These are phyloP conservation scores for Notocelia uddmanniana DNA, from an alignment of 2,888 invertebrate species.

Conservation along the genomic window DNA sequence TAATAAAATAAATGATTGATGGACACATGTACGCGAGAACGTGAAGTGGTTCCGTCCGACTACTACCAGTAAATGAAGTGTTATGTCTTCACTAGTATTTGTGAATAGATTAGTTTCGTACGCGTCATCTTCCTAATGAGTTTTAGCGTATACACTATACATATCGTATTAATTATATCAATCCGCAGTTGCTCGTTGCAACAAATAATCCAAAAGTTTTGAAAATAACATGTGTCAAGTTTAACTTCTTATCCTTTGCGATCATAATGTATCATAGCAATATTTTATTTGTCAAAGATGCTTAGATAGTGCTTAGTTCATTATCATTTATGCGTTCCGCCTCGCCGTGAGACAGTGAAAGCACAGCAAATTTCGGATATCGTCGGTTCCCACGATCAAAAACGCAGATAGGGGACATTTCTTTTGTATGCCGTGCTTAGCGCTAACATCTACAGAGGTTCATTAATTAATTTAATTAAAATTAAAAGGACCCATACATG, in stretches of 20 bases:
- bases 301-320: neutral
- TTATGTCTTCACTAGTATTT: constrained; percentile 4
- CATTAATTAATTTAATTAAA: constrained; percentile 32
- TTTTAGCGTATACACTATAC: neutral
- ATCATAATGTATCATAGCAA: neutral
- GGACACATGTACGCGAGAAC: constrained; percentile 17
- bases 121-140: neutral
- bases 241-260: neutral
- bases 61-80: constrained; percentile 12
- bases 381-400: constrained; percentile 72
- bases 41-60: constrained; percentile 14
- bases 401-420: constrained; percentile 55
- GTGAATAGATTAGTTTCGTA: constrained; percentile 8
- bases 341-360: constrained; percentile 75
- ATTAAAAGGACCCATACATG: constrained; percentile 32
- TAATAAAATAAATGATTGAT: constrained; percentile 25
- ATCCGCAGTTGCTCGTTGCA: no score
- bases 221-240: neutral
- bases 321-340: constrained; percentile 27
- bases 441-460: constrained; percentile 40
- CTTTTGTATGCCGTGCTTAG: constrained; percentile 56
- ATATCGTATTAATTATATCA: no score
- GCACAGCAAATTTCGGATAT: constrained; percentile 62
- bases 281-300: constrained; percentile 33
- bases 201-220: no score